phyloP scores from a whole-genome alignment of 2,797 vertebrate species.

The Platyrinchus mystaceus region DNA sequence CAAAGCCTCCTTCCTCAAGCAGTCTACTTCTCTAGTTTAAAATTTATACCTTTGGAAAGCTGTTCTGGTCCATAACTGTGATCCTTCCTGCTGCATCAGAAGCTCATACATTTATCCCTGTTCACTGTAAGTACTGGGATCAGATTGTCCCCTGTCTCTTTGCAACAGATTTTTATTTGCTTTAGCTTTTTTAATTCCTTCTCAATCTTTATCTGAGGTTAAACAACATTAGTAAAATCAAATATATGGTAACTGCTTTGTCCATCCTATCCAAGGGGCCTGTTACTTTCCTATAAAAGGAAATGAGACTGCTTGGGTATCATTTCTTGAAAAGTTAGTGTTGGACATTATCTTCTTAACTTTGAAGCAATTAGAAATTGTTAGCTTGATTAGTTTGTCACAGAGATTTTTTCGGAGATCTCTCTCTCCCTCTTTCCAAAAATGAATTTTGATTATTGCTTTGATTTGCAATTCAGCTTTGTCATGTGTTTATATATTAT shows the following conservation, averaged over 20 bases:
- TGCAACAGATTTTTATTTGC: neutral
- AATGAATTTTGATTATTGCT: neutral
- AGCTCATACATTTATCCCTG: neutral
- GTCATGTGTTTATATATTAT: neutral
- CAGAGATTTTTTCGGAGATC: neutral
- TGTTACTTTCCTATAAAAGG: neutral
- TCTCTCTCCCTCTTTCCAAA: neutral
- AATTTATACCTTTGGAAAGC: neutral
- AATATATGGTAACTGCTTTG: neutral
- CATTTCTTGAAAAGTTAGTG: neutral
- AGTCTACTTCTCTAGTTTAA: neutral
- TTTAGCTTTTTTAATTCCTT: neutral
- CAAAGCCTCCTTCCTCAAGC: neutral
- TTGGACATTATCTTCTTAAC: neutral
- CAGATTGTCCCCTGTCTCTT: neutral
- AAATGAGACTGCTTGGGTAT: neutral
- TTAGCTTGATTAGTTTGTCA: neutral
- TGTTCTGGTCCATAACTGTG: fast-evolving
- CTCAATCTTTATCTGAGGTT: neutral
- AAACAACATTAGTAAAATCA: neutral
- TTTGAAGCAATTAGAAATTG: neutral
- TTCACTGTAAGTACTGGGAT: neutral
- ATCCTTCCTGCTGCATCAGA: neutral
- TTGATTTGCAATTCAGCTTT: neutral
- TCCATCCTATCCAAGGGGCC: neutral